Conservation (phyloP, 2,888 invertebrate genomes). For the Drosophila pegasa region DNA sequence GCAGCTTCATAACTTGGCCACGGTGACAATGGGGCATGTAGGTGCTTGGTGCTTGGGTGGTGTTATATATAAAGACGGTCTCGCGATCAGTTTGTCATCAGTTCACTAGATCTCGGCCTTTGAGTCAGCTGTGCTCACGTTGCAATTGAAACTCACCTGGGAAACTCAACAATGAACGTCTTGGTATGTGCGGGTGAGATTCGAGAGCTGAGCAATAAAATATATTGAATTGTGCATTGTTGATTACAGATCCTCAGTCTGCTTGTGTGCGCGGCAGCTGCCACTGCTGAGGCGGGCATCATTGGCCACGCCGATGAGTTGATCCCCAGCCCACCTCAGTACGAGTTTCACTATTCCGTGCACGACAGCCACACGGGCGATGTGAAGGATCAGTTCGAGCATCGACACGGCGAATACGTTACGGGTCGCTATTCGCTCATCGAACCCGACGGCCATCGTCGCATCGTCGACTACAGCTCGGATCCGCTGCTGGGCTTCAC, state of each 20-base stretch:
- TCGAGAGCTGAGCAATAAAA: background rate
- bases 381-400: slow-evolving; percentile 84
- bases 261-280: slow-evolving; percentile 43
- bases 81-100: slow-evolving; percentile 47
- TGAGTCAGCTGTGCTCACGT: slow-evolving; percentile 16
- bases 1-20: slow-evolving; percentile 63
- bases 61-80: slow-evolving; percentile 59
- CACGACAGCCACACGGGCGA: slow-evolving; percentile 84
- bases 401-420: slow-evolving; percentile 84
- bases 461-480: slow-evolving; percentile 83
- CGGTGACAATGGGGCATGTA: slow-evolving; percentile 64
- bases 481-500: slow-evolving; percentile 84
- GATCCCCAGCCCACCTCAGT: slow-evolving; percentile 80
- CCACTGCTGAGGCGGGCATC: slow-evolving; percentile 58
- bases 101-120: slow-evolving; percentile 45
- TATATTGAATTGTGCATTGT: background rate
- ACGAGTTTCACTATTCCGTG: slow-evolving; percentile 84
- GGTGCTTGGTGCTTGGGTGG: slow-evolving; percentile 11
- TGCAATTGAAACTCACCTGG: slow-evolving; percentile 17
- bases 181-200: slow-evolving; percentile 47
- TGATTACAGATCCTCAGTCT: slow-evolving; percentile 60
- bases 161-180: slow-evolving; percentile 51
- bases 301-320: slow-evolving; percentile 73
- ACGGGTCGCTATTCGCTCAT: slow-evolving; percentile 84
- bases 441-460: slow-evolving; percentile 84